Evolutionary conservation across 2,113 vertebrate genomes (phyloP), one percentile per base, ranked within the genome.

Genomic region (Triplophysa rosa): DNA sequence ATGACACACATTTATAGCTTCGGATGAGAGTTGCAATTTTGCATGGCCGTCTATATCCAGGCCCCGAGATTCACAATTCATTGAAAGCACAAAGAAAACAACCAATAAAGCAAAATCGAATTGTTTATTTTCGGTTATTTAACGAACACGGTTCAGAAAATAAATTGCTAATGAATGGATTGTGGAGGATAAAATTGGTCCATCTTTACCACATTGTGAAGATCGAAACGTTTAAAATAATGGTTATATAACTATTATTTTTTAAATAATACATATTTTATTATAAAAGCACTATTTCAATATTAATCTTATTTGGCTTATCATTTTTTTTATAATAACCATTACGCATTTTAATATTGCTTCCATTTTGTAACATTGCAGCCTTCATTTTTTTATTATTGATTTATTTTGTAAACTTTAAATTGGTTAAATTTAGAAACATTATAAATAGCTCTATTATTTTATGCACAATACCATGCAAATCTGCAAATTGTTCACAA

Each of bases 31-130:
- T 12, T 12, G 1, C 42, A 45, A 45, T 9, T 56, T 71, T 71
- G 29, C 17, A 33, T 56, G 54, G 70, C 69, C 23, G 12, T 59
- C 3, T 13, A 23, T 42, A 59, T 61, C 1, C 23, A 61, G 54
- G 54, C 33, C 70, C 8, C 42, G 11, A 10, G 49, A 71, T 37
- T 4, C 67, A 52, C 45, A 17, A 7, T 21, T 70, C 6, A 33
- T 70, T 33, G 56, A 13, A 49, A 49, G 56, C 68, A 56, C 24
- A 70, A 24, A 56, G 2, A 17, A 71, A 71, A 37, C 33, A 71
- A 70, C 37, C 8, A 21, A 21, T n/a, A 58, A 21, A 58, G 21
- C 1, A 16, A 56, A 26, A 56, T 52, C 16, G 29, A 21, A 29
- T 13, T 6, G 4, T 3, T 8, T 42, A 10, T 13, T 58, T 70